Evolutionary conservation across 2,113 vertebrate species (phyloP).

Genomic region (Tursiops truncatus): DNA sequence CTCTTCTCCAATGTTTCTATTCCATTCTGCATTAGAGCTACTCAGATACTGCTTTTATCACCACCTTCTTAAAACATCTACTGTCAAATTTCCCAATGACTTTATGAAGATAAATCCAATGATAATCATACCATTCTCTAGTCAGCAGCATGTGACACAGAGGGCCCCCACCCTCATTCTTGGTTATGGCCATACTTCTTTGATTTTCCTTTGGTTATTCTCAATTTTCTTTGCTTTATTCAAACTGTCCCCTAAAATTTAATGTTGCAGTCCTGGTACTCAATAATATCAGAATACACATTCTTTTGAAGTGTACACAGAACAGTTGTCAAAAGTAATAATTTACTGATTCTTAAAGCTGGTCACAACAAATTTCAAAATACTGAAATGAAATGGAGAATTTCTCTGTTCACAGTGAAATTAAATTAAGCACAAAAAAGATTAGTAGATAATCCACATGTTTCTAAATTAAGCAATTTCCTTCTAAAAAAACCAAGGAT

Average conservation of each 20-base stretch:
- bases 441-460: background rate
- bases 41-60: background rate
- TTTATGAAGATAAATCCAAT: background rate
- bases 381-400: background rate
- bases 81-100: background rate
- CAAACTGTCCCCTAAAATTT: background rate
- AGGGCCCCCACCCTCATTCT: background rate
- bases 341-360: background rate
- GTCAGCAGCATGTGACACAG: background rate
- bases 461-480: background rate
- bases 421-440: background rate
- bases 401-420: background rate
- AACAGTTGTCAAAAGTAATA: background rate
- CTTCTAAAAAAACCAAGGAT: background rate
- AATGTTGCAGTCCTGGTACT: background rate
- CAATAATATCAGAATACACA: background rate
- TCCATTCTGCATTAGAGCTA: background rate
- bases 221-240: background rate
- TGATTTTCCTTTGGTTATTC: background rate
- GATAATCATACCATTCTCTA: background rate
- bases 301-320: background rate
- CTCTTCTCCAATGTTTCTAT: background rate
- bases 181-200: background rate
- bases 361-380: background rate
- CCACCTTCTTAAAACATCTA: background rate